Conservation (phyloP, 2,797 vertebrate species). For the Muscicapa striata region DNA sequence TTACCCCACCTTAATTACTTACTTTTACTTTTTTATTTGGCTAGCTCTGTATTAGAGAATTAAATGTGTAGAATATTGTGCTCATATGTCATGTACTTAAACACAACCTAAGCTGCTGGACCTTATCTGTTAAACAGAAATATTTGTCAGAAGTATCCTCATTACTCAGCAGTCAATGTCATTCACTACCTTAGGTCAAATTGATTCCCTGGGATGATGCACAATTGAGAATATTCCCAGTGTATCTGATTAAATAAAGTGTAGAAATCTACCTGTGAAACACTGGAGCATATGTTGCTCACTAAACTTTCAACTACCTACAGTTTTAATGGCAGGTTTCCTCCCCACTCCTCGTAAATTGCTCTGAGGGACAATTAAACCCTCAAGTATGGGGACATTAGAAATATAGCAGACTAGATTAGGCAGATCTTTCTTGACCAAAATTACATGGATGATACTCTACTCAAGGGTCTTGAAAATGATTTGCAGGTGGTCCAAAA, state of each 20-base stretch:
- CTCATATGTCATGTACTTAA: neutral
- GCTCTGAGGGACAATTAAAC: neutral
- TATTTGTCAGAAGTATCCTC: neutral
- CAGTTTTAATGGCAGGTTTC: neutral
- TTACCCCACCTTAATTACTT: conserved; percentile 13
- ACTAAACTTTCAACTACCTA: neutral
- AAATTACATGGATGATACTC: neutral
- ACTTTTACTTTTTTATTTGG: neutral
- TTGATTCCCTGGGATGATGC: neutral
- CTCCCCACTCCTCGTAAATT: neutral
- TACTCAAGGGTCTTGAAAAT: neutral
- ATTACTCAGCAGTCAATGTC: neutral
- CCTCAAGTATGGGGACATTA: neutral
- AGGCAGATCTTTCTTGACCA: neutral
- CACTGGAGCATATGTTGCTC: neutral
- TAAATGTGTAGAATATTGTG: neutral
- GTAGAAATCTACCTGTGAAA: neutral
- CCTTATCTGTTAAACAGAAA: neutral
- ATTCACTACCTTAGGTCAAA: neutral
- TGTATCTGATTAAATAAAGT: neutral
- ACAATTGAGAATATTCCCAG: neutral
- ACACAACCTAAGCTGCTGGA: neutral
- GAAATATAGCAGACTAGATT: neutral
- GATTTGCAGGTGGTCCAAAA: neutral
- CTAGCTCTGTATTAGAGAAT: neutral